Evolutionary conservation across 2,888 invertebrate genomes (phyloP), one percentile per base, ranked within the genome.

Genomic region (Embidobia sp.): DNA sequence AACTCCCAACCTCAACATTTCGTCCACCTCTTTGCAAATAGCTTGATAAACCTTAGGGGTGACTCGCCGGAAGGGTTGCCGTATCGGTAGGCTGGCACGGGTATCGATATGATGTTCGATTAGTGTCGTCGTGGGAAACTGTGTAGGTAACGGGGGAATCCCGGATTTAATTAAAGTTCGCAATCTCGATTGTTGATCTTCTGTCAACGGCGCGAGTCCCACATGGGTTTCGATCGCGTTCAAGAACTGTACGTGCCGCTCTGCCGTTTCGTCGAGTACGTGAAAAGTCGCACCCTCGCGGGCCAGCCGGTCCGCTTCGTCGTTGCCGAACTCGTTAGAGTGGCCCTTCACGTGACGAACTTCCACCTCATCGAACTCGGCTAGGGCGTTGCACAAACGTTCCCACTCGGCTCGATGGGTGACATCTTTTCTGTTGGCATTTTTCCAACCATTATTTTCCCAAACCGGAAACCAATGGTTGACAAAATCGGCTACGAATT

Each of bases 281-380:
- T n/a, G n/a, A 98, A 8, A 3, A n/a, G 3, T 1, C 6, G 40
- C 40, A 1, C 40, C 40, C 78, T 91, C 90, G 81, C 94, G 93
- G 0, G 98, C 98, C 37, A 98, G 90, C 83, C 91, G 91, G 87
- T 98, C 98, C 0, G 98, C 98, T 90, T 98, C 97, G 90, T 98
- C 98, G 89, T 98, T 98, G 0, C 98, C 98, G 16, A 16, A 7
- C 7, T 40, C 16, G 40, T 15, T 73, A 92, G 90, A 33, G 95
- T 91, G 0, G 97, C 97, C 27, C 88, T 87, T 19, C 3, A 31
- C 31, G 18, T 35, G 37, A 3, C 11, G 19, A 8, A 53, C 44
- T 63, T 37, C 22, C 10, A 61, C 35, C 8, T 46, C 37, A 3
- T 49, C 35, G 18, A 64, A 48, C 2, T 5, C 7, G 2, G 10